Percentiles rank a stretch among this genome's conserved stretches.
Conservation (phyloP, 1,140 invertebrate genomes). For the Coenobita brevimanus region DNA sequence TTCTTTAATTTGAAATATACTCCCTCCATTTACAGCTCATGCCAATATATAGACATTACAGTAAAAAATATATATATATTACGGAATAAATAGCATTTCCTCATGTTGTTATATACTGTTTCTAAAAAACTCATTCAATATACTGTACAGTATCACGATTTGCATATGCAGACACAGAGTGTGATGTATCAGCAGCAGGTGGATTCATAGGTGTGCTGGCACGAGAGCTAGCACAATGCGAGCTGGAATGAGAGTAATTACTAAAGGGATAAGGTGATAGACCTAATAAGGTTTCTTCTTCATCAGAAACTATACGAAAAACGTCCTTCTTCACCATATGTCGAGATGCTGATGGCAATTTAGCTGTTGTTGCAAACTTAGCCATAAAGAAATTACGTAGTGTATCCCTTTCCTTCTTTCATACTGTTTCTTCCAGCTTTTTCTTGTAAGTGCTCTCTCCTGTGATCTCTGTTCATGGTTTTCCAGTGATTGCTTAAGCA, state of each 20-base stretch:
- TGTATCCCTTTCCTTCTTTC: background rate
- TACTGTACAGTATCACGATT: no score
- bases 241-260: background rate
- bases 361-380: constrained; percentile 22
- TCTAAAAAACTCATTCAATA: no score
- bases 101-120: no score
- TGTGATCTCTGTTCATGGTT: constrained; percentile 26
- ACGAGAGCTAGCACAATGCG: constrained; percentile 7
- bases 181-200: constrained; percentile 16
- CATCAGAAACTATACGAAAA: constrained; percentile 16
- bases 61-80: no score
- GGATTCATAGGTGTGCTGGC: constrained; percentile 10
- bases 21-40: no score
- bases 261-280: background rate
- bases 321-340: constrained; percentile 26
- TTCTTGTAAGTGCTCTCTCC: constrained; percentile 17
- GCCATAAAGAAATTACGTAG: constrained; percentile 40
- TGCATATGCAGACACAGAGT: background rate
- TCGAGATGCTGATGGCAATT: constrained; percentile 34
- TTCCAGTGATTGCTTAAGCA: constrained; percentile 20
- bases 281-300: constrained; percentile 30
- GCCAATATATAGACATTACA: no score
- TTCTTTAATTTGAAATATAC: no score
- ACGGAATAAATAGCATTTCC: no score
- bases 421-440: constrained; percentile 1